Evolutionary conservation across 2,888 invertebrate genomes (phyloP).

Genomic region (Tyria jacobaeae): DNA sequence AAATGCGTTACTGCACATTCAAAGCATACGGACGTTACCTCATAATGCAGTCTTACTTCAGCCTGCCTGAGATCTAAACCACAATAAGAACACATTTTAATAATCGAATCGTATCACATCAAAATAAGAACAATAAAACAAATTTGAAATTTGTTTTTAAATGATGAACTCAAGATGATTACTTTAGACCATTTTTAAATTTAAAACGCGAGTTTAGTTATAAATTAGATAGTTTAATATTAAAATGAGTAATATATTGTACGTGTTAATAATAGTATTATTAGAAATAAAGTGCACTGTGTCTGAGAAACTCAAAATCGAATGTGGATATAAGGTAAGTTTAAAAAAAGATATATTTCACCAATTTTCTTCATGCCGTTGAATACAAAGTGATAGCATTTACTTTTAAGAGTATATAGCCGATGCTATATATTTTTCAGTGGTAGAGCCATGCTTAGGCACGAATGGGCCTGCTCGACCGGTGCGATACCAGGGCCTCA

Average conservation of each 20-base stretch:
- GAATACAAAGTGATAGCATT: too few relatives aligned
- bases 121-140: not conserved
- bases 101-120: not conserved
- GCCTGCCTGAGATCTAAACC: not conserved
- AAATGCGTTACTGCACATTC: constrained; percentile 20
- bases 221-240: not conserved
- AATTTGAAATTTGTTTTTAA: not conserved
- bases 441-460: too few relatives aligned
- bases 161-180: constrained; percentile 17
- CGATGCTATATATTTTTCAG: too few relatives aligned
- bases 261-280: constrained; percentile 27
- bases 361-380: not conserved
- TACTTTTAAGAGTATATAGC: too few relatives aligned
- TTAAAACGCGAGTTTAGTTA: constrained; percentile 15
- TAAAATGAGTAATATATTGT: constrained; percentile 19
- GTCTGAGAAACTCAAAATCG: constrained; percentile 58
- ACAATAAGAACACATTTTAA: not conserved
- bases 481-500: too few relatives aligned
- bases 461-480: too few relatives aligned
- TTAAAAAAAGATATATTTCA: not conserved
- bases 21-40: constrained; percentile 6
- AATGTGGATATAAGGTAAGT: constrained; percentile 76
- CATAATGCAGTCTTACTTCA: constrained; percentile 23
- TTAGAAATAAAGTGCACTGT: constrained; percentile 28
- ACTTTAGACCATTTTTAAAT: constrained; percentile 13